Evolutionary conservation across 2,113 vertebrate genomes (phyloP).

Genomic region (Todiramphus saurophagus): DNA sequence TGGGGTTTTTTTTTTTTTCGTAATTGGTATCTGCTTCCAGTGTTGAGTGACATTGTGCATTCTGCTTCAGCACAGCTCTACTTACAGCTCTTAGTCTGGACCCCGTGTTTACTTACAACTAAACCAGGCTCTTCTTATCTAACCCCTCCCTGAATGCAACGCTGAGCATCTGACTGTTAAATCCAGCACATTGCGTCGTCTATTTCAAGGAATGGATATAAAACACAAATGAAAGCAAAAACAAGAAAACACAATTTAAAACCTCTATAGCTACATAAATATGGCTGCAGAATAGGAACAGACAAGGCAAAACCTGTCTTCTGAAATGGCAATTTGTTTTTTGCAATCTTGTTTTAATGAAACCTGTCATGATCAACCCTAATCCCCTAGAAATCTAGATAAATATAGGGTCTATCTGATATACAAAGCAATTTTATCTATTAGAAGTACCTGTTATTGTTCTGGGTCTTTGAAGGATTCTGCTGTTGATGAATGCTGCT

Average conservation of each 20-base stretch:
- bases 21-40: not conserved
- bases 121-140: not conserved
- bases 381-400: constrained; percentile 20
- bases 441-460: constrained; percentile 29
- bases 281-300: not conserved
- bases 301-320: constrained; percentile 12
- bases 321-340: constrained; percentile 40
- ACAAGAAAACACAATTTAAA: constrained; percentile 28
- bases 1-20: not conserved
- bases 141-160: not conserved
- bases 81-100: not conserved
- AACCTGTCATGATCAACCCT: constrained; percentile 41
- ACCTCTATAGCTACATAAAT: not conserved
- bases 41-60: not conserved
- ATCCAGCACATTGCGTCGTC: not conserved
- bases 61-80: not conserved
- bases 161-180: not conserved
- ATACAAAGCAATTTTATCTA: constrained; percentile 32
- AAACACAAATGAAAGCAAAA: not conserved
- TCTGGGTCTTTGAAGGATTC: constrained; percentile 30
- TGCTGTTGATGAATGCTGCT: not conserved
- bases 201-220: not conserved
- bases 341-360: constrained; percentile 35
- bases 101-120: not conserved
- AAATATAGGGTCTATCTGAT: constrained; percentile 13